These are phyloP conservation scores for Pachliopta kotzebuea DNA, from an alignment of 2,888 invertebrate genomes.

Conservation along the genomic window DNA sequence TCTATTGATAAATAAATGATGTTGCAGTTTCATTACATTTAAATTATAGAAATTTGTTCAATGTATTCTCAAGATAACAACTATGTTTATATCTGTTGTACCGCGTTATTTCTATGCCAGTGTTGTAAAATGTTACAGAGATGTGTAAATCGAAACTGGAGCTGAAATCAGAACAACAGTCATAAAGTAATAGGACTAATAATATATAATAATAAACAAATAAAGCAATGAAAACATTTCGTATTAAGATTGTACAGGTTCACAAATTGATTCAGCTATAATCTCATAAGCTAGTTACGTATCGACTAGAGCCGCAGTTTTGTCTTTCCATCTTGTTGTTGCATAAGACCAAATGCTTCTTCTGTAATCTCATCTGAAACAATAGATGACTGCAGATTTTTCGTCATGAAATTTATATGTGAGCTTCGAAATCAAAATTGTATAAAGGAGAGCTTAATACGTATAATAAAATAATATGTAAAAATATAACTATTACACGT, in stretches of 20 bases:
- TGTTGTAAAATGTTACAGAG: no score
- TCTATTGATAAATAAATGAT: no score
- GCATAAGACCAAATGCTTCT: slow-evolving; percentile 6
- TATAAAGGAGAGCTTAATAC: background rate
- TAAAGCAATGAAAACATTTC: background rate
- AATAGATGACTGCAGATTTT: background rate
- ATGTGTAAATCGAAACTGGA: no score
- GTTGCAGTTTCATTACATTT: no score
- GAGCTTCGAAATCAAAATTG: background rate
- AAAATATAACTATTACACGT: no score
- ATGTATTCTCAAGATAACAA: no score
- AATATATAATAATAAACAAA: background rate
- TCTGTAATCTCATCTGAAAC: slow-evolving; percentile 6
- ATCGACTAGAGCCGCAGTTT: slow-evolving; percentile 16
- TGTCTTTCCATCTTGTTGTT: slow-evolving; percentile 15
- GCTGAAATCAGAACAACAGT: no score
- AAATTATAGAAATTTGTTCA: no score
- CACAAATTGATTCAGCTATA: slow-evolving; percentile 14
- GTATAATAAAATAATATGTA: background rate
- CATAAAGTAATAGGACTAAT: no score
- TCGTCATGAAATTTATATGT: background rate
- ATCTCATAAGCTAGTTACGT: slow-evolving; percentile 13
- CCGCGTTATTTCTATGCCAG: no score
- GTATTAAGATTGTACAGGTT: background rate
- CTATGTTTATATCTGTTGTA: no score